A percentile compares a stretch with the other conserved stretches of the same genome.
phyloP scores from a whole-genome alignment of 2,888 invertebrate genomes.

The Aphodius sticticus region DNA sequence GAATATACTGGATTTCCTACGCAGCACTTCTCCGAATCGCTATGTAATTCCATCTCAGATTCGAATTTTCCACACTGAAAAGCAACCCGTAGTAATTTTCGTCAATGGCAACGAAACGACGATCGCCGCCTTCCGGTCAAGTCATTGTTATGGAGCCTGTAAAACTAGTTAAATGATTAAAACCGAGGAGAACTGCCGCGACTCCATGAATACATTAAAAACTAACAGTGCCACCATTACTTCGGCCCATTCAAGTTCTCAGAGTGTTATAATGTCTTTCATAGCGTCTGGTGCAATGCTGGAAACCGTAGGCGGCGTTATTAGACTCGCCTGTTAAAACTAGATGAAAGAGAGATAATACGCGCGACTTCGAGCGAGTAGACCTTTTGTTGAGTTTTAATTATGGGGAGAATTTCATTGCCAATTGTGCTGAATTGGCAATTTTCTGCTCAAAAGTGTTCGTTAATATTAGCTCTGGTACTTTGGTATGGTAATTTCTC shows the following conservation, averaged over 20 bases:
- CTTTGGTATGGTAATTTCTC: background rate
- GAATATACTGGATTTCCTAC: background rate
- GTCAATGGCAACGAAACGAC: background rate
- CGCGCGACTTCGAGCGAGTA: background rate
- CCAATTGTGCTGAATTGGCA: background rate
- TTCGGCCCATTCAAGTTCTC: background rate
- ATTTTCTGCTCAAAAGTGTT: background rate
- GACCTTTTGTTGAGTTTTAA: background rate
- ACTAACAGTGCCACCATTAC: background rate
- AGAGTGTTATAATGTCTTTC: background rate
- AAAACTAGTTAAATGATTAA: background rate
- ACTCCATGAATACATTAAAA: constrained; percentile 4
- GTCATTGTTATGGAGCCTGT: background rate
- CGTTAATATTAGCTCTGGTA: background rate
- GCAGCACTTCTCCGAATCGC: background rate
- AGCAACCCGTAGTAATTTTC: background rate
- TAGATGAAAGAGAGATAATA: background rate
- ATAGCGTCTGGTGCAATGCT: background rate
- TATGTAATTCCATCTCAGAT: background rate
- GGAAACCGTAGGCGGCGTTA: background rate
- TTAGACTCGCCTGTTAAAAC: background rate
- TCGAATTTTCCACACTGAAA: background rate
- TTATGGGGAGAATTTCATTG: background rate
- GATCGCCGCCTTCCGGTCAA: background rate
- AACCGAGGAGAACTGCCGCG: background rate